Evolutionary conservation across 2,113 vertebrate genomes (phyloP), one percentile per base, ranked within the genome.

Genomic region (Chionodraco myersi): DNA sequence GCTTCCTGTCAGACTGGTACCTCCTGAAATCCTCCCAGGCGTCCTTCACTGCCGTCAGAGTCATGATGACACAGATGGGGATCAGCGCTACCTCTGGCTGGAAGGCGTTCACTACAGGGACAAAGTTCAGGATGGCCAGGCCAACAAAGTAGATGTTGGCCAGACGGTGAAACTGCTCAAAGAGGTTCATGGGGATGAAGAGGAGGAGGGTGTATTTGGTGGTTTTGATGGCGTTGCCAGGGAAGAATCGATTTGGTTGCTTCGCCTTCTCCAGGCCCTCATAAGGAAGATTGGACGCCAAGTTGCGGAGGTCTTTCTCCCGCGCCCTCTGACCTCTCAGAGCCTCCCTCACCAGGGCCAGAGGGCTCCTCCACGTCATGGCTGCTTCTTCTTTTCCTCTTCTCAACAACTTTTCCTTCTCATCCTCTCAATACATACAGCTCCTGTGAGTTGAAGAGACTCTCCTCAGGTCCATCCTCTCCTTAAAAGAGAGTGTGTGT

Each of bases 91-190:
- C 92, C 60, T 93, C 96, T 0, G 97, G 97, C 71, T 98, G 92
- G 85, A 99, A 99, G 16, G 97, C 97, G 18, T 96, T 98, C 86
- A 98, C 92, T 49, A 95, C 87, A 0, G 98, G 96, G 58, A 99
- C 91, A 72, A 98, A 99, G 88, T 98, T 98, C 79, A 99, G 92
- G 63, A 95, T 79, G 0, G 91, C 96, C 26, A 98, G 88, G 30
- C 86, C 92, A 83, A 99, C 92, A 41, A 99, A 99, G 74, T 99
- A 99, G 85, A 98, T 10, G 72, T 99, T 99, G 67, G 98, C 98
- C 81, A 96, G 91, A 0, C 97, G 96, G 76, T 96, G 96, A 34
- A 98, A 96, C 89, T 98, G 97, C 85, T 99, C 97, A 4, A 92
- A 96, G 69, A 98, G 90, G 63, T 99, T 99, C 93, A 96, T 95